Evolutionary conservation across 2,113 vertebrate species (phyloP), one percentile per base, ranked within the genome.

Genomic region (Stictonetta naevosa): DNA sequence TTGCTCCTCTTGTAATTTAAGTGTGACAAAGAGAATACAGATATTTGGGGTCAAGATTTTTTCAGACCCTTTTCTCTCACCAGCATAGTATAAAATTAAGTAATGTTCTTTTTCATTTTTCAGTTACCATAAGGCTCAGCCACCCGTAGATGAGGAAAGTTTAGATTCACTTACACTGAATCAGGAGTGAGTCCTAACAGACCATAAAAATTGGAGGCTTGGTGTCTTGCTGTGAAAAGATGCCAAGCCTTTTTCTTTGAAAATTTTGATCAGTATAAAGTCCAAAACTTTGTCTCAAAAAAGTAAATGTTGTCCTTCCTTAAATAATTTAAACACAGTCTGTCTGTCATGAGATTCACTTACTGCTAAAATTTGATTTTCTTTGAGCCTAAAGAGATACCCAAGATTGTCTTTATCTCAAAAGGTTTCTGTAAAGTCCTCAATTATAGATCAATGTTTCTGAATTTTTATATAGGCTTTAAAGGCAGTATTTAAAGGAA

Each of bases 391-490:
- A 83, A 80, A 56, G 46, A 93, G 40, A 59, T 58, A 85, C 25
- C 14, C 34, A 75, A 62, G 68, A 62, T 66, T 15, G 40, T 90
- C 31, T 77, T 94, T 93, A 36, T 85, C 75, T 80, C 46, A 83
- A 88, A 88, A 20, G 10, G 46, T 88, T 85, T 94, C 76, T 52
- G 29, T 31, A 60, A 88, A 92, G 38, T 93, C 94, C 56, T 91
- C 80, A 74, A 68, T 20, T 67, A 42, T 77, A 72, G 64, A 88
- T 90, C 76, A 83, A 23, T 64, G 42, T 63, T 96, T 89, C 68
- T 83, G 86, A 75, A 83, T 95, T 94, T 95, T 92, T 86, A 72
- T 42, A 50, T 4, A 55, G 18, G 26, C 26, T 93, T 91, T 93
- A 73, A 90, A 86, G 36, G 29, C 22, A 73, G 17, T 36, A 58